phyloP scores from a whole-genome alignment of 1,140 invertebrate species.

The Euura saliciscinereae region DNA sequence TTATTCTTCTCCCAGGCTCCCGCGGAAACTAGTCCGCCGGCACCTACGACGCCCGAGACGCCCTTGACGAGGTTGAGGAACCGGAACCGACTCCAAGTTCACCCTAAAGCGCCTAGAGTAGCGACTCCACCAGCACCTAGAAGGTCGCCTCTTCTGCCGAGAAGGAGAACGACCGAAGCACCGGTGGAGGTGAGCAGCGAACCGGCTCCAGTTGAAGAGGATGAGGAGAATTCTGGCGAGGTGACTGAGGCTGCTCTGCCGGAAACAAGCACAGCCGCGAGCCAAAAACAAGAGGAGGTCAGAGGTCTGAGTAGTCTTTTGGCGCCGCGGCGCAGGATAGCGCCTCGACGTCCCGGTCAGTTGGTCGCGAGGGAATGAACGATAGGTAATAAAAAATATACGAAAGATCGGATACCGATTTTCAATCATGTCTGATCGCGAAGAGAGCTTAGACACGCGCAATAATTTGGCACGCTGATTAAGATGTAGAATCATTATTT shows the following conservation, averaged over 20 bases:
- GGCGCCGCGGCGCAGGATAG: slow-evolving; percentile 65
- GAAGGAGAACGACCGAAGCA: slow-evolving; percentile 50
- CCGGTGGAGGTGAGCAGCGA: slow-evolving; percentile 36
- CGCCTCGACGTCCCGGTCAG: slow-evolving; percentile 63
- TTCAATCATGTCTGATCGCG: neutral
- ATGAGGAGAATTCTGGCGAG: slow-evolving; percentile 50
- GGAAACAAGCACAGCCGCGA: slow-evolving; percentile 53
- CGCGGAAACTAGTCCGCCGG: slow-evolving; percentile 51
- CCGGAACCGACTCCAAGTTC: slow-evolving; percentile 49
- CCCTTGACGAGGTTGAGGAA: slow-evolving; percentile 56
- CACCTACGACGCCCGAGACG: slow-evolving; percentile 44
- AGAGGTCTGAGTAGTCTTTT: slow-evolving; percentile 64
- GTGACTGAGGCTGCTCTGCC: slow-evolving; percentile 54
- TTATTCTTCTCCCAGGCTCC: slow-evolving; percentile 38
- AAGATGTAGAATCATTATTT: neutral
- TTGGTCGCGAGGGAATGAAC: slow-evolving; percentile 25
- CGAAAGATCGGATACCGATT: neutral
- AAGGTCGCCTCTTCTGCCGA: slow-evolving; percentile 52
- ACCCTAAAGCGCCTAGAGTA: slow-evolving; percentile 52
- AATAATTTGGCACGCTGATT: too few relatives aligned
- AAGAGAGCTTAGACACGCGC: neutral
- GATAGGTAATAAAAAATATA: neutral
- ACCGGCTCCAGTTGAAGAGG: slow-evolving; percentile 34
- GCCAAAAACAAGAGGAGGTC: slow-evolving; percentile 57
- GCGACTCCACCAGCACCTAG: slow-evolving; percentile 42